phyloP scores from a whole-genome alignment of 2,797 vertebrate genomes.

The Sebastes oblongus region DNA sequence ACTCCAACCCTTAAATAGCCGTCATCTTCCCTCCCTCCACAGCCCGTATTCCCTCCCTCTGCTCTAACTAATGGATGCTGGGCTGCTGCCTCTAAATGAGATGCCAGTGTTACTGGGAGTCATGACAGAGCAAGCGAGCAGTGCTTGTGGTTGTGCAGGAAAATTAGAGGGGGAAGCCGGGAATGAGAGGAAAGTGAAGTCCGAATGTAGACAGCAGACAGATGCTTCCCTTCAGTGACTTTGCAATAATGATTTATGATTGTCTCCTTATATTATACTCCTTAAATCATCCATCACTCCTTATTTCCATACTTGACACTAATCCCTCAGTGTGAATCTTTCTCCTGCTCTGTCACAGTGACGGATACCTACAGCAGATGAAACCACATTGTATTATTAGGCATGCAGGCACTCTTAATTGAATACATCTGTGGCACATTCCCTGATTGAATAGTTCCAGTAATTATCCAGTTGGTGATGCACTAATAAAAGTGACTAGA shows the following conservation, averaged over 20 bases:
- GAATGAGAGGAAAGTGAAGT: slow-evolving; percentile 57
- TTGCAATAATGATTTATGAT: slow-evolving; percentile 20
- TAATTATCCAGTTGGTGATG: not conserved
- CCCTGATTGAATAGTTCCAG: not conserved
- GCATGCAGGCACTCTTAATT: not conserved
- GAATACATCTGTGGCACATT: not conserved
- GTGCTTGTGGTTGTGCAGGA: slow-evolving; percentile 52
- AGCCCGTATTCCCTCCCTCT: slow-evolving; percentile 53
- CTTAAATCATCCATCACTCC: not conserved
- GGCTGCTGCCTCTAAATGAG: slow-evolving; percentile 73
- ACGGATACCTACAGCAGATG: slow-evolving; percentile 9
- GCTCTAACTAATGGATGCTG: slow-evolving; percentile 67
- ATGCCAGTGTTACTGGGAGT: slow-evolving; percentile 71
- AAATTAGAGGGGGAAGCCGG: slow-evolving; percentile 59
- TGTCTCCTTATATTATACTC: slow-evolving; percentile 1
- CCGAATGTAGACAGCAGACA: slow-evolving; percentile 36
- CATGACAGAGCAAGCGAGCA: slow-evolving; percentile 53
- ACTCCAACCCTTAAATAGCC: slow-evolving; percentile 79
- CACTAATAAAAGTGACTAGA: not conserved
- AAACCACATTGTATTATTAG: not conserved
- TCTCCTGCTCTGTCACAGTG: not conserved
- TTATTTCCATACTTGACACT: slow-evolving; percentile 10
- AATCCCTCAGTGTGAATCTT: slow-evolving; percentile 6
- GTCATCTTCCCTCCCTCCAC: slow-evolving; percentile 50
- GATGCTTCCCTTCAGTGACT: slow-evolving; percentile 26